phyloP scores from a whole-genome alignment of 2,888 invertebrate species.

The Leucoptera coffeella region DNA sequence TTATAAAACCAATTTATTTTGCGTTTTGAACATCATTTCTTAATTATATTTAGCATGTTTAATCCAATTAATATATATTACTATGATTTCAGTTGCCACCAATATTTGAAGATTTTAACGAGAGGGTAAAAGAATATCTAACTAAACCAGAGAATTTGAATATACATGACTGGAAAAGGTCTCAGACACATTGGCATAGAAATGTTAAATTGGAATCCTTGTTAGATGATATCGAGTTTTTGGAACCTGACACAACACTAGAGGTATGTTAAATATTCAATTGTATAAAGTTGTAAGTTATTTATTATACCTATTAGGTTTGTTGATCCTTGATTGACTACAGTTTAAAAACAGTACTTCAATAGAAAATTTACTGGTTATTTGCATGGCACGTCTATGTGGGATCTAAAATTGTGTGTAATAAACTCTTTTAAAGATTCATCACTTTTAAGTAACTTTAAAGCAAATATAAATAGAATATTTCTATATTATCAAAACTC shows the following conservation, averaged over 20 bases:
- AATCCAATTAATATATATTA: too few relatives aligned
- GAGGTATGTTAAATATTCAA: constrained; percentile 27
- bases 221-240: constrained; percentile 20
- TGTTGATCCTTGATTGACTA: background rate
- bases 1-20: background rate
- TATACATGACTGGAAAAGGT: constrained; percentile 64
- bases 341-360: background rate
- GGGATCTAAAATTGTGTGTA: too few relatives aligned
- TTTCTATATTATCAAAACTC: background rate
- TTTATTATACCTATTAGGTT: too few relatives aligned
- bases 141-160: constrained; percentile 63
- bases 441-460: too few relatives aligned
- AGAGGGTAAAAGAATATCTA: constrained; percentile 60
- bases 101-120: constrained; percentile 58
- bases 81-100: constrained; percentile 57
- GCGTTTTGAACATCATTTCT: too few relatives aligned
- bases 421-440: too few relatives aligned
- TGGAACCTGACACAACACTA: constrained; percentile 23
- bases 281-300: too few relatives aligned
- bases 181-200: constrained; percentile 62
- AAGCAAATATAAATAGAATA: background rate
- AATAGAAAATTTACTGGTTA: too few relatives aligned
- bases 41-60: too few relatives aligned
- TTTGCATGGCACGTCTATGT: too few relatives aligned
- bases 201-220: constrained; percentile 44